Evolutionary conservation across 2,797 vertebrate species (phyloP).

Genomic region (Setipinna tenuifilis): DNA sequence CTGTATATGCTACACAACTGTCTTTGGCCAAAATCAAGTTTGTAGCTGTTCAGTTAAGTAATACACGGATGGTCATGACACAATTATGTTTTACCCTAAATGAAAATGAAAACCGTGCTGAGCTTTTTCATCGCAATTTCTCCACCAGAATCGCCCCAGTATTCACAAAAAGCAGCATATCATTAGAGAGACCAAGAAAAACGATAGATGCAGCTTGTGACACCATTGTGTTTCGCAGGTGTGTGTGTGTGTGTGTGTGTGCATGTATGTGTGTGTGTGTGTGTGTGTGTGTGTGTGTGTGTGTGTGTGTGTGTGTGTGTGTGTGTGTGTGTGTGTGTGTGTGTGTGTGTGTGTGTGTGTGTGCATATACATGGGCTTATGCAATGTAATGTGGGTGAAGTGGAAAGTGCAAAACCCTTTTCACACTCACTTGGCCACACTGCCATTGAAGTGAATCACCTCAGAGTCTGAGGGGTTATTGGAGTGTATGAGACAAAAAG

Average conservation of each 20-base stretch:
- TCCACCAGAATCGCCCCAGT: neutral
- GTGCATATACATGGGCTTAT: neutral
- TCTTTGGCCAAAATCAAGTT: too few relatives aligned
- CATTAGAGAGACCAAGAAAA: neutral
- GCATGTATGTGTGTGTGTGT: neutral
- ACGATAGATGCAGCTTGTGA: neutral
- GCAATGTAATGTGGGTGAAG: slow-evolving; percentile 24
- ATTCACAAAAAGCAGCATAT: neutral
- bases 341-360: slow-evolving; percentile 33
- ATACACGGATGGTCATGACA: neutral
- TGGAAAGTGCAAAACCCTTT: slow-evolving; percentile 44
- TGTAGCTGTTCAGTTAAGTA: too few relatives aligned
- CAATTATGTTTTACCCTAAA: neutral
- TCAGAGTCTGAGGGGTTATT: slow-evolving; percentile 36
- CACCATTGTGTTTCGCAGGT: slow-evolving; percentile 27
- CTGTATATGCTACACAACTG: neutral
- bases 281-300: slow-evolving; percentile 10
- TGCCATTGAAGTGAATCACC: slow-evolving; percentile 65
- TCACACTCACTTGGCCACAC: slow-evolving; percentile 54
- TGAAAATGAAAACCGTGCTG: neutral
- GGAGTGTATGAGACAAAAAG: slow-evolving; percentile 46
- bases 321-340: slow-evolving; percentile 34
- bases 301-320: slow-evolving; percentile 3
- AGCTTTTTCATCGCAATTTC: neutral
- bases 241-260: neutral